Percentiles rank a stretch among this genome's conserved stretches.
phyloP scores from a whole-genome alignment of 2,113 vertebrate genomes.

The Myxocyprinus asiaticus region DNA sequence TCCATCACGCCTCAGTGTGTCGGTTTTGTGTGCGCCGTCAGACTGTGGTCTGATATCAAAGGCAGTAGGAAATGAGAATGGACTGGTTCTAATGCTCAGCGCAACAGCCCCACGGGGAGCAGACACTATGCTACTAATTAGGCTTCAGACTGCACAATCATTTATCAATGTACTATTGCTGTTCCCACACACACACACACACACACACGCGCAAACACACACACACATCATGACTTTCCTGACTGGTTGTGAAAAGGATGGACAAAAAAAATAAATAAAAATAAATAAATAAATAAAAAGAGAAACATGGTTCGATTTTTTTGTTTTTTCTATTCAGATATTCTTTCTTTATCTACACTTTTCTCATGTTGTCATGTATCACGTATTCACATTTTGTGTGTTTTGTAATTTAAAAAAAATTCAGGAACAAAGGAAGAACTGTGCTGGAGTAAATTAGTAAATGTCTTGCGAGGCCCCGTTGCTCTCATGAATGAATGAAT shows the following conservation, averaged over 20 bases:
- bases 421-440: too few relatives aligned
- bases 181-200: constrained; percentile 76
- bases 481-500: background rate
- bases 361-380: too few relatives aligned
- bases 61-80: constrained; percentile 91
- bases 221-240: constrained; percentile 89
- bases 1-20: constrained; percentile 43
- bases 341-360: too few relatives aligned
- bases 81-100: constrained; percentile 83
- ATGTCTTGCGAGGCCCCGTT: too few relatives aligned
- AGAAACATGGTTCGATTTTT: background rate
- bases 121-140: constrained; percentile 96
- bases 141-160: constrained; percentile 92
- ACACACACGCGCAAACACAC: constrained; percentile 59
- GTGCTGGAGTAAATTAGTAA: too few relatives aligned
- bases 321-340: too few relatives aligned
- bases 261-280: background rate
- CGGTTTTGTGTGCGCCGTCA: constrained; percentile 86
- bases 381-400: too few relatives aligned
- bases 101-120: constrained; percentile 83
- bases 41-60: constrained; percentile 93
- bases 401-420: too few relatives aligned
- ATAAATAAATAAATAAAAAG: too few relatives aligned
- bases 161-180: constrained; percentile 85
- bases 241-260: constrained; percentile 58